phyloP scores from a whole-genome alignment of 2,113 vertebrate species.

The Myxocyprinus asiaticus region DNA sequence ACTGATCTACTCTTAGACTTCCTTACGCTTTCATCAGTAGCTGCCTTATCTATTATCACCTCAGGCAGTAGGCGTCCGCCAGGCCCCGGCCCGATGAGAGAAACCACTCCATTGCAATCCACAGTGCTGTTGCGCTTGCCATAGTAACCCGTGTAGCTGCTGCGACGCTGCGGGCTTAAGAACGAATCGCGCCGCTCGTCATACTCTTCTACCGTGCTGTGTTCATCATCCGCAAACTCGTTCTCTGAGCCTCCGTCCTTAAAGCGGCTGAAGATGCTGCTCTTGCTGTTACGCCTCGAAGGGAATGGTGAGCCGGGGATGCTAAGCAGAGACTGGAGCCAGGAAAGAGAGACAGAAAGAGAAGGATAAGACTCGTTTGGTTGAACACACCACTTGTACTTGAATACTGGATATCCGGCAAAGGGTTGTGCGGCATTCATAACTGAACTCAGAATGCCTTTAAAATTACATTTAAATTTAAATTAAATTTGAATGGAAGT shows the following conservation, averaged over 20 bases:
- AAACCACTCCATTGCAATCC: slow-evolving; percentile 98
- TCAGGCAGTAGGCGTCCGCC: slow-evolving; percentile 96
- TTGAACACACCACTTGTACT: not conserved
- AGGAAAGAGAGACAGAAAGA: not conserved
- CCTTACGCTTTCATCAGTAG: slow-evolving; percentile 86
- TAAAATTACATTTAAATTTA: too few species aligned
- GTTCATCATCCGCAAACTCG: slow-evolving; percentile 96
- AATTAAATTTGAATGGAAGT: too few species aligned
- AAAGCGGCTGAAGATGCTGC: slow-evolving; percentile 97
- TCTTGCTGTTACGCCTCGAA: slow-evolving; percentile 96
- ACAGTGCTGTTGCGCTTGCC: slow-evolving; percentile 97
- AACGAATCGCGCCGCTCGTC: slow-evolving; percentile 92
- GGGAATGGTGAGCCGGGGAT: slow-evolving; percentile 96
- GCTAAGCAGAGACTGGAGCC: slow-evolving; percentile 89
- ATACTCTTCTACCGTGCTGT: slow-evolving; percentile 96
- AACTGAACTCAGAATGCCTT: too few species aligned
- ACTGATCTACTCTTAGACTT: slow-evolving; percentile 71
- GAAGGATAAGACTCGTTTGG: not conserved
- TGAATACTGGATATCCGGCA: too few species aligned
- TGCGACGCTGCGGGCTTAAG: slow-evolving; percentile 91
- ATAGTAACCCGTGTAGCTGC: slow-evolving; percentile 95
- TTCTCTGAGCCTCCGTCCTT: slow-evolving; percentile 93
- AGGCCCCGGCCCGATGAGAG: slow-evolving; percentile 90
- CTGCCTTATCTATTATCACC: slow-evolving; percentile 96
- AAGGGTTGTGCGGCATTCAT: too few species aligned